Percentiles rank a stretch among this genome's conserved stretches.
Conservation (phyloP, 1,140 invertebrate species). For the Hyphantria cunea region DNA sequence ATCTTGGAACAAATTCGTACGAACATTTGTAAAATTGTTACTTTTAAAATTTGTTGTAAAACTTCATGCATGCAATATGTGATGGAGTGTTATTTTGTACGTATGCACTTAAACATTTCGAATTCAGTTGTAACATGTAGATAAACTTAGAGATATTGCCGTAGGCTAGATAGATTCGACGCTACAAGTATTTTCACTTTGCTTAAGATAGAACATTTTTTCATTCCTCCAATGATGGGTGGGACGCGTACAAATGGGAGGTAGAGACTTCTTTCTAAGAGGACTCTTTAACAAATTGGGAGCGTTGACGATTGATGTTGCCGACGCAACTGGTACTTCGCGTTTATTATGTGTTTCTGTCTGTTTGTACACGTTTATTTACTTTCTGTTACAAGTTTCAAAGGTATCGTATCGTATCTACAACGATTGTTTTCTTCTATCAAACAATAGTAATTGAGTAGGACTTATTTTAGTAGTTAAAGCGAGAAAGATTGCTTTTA, state of each 20-base stretch:
- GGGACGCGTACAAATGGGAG: slow-evolving; percentile 22
- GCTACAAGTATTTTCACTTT: slow-evolving; percentile 15
- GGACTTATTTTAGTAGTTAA: too few relatives aligned
- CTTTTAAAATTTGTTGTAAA: too few relatives aligned
- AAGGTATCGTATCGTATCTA: too few relatives aligned
- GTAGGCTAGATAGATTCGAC: neutral
- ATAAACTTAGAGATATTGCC: neutral
- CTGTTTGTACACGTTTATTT: too few relatives aligned
- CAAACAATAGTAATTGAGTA: too few relatives aligned
- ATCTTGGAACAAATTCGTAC: too few relatives aligned
- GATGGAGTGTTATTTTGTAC: neutral
- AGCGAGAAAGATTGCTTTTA: too few relatives aligned
- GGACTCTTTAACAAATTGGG: slow-evolving; percentile 24
- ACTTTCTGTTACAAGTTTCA: too few relatives aligned
- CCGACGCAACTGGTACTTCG: neutral
- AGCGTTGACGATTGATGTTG: slow-evolving; percentile 19
- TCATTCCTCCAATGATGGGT: slow-evolving; percentile 18
- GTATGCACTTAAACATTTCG: neutral
- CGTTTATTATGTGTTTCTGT: neutral
- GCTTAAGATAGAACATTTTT: slow-evolving; percentile 13
- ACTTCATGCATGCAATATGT: neutral
- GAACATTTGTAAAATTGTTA: too few relatives aligned
- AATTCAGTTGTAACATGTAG: slow-evolving; percentile 1
- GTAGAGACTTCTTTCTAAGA: slow-evolving; percentile 12
- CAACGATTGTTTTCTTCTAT: too few relatives aligned